phyloP scores from a whole-genome alignment of 2,888 invertebrate genomes.

The Baronia brevicornis region DNA sequence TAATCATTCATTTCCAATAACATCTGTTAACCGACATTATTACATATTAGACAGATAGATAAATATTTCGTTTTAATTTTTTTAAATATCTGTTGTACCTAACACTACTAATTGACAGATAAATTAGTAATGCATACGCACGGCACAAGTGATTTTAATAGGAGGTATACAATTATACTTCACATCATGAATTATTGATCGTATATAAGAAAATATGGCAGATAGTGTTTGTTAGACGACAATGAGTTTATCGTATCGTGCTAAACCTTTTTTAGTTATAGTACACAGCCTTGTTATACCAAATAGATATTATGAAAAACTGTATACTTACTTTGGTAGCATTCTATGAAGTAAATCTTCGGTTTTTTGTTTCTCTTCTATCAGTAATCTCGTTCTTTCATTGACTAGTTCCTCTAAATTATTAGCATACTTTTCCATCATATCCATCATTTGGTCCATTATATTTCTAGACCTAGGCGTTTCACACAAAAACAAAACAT shows the following conservation, averaged over 20 bases:
- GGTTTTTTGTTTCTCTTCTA: constrained; percentile 95
- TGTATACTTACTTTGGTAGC: constrained; percentile 87
- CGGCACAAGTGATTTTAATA: no score
- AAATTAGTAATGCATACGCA: no score
- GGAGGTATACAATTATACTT: background rate
- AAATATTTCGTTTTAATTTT: no score
- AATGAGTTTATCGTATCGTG: constrained; percentile 7
- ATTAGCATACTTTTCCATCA: constrained; percentile 97
- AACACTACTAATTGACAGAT: no score
- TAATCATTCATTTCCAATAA: no score
- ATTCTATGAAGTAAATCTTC: constrained; percentile 93
- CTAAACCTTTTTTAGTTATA: constrained; percentile 4
- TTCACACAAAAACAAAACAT: no score
- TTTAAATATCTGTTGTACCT: no score
- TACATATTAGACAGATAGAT: no score
- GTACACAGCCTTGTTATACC: constrained; percentile 20
- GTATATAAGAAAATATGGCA: background rate
- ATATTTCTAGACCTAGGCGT: constrained; percentile 89
- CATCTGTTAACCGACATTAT: no score
- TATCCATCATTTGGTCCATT: constrained; percentile 98
- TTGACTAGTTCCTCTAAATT: constrained; percentile 95
- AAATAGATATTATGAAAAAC: constrained; percentile 13
- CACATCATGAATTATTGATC: background rate
- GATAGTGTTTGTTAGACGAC: constrained; percentile 4
- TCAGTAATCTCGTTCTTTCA: constrained; percentile 91